Evolutionary conservation across 1,140 invertebrate genomes (phyloP), one percentile per base, ranked within the genome.

Genomic region (Bombus polaris): DNA sequence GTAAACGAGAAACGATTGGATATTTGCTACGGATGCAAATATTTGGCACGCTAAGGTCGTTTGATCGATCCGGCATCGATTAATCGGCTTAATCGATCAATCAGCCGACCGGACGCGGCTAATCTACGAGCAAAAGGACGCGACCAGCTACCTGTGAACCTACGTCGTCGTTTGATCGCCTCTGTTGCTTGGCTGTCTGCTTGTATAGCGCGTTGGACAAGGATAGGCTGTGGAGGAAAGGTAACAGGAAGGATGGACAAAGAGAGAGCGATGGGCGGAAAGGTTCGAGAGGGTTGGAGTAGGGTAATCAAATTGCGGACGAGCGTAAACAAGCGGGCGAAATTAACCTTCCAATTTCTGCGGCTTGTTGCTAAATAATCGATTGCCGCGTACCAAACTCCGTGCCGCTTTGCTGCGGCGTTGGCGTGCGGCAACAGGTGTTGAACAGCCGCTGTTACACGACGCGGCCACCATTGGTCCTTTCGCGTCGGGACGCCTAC

Each of bases 281-380:
- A 74, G 82, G 83, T 39, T 42, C 74, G 37, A n/a, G 13, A 65
- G 44, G 32, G 70, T 62, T 71, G 28, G n/a, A 76, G 75, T 70
- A 72, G 62, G 81, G 85, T 91, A 91, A 94, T 93, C 89, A 93
- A 93, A 93, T 92, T 91, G 92, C 89, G 89, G 87, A 91, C 86
- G 92, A 93, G 92, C 91, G 92, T 93, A 93, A 93, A 93, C 92
- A 92, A 93, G 88, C 92, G 92, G 91, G 88, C 89, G 90, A 93
- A 94, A 93, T 94, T 94, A 94, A 93, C 93, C 92, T 93, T 91
- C 92, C 93, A 93, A 94, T 94, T 94, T 93, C 92, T 93, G 93
- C 92, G 92, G 93, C 93, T 93, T 93, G 93, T 94, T 92, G 92
- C 93, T 92, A 93, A 94, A 94, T 94, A 94, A 94, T 94, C 94